phyloP scores from a whole-genome alignment of 2,113 vertebrate species.

The Phrynosoma platyrhinos region DNA sequence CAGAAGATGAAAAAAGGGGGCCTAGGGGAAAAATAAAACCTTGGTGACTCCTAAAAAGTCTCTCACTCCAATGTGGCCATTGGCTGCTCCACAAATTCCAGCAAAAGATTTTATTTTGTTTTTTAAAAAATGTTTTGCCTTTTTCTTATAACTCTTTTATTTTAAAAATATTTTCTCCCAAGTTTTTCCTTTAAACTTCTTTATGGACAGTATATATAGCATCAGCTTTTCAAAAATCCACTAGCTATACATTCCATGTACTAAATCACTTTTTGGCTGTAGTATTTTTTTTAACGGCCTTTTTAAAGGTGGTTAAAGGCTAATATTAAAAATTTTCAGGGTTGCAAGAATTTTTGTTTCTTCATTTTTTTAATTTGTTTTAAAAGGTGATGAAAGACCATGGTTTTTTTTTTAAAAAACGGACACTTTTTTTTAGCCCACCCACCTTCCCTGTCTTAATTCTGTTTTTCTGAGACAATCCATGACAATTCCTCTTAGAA shows the following conservation, averaged over 20 bases:
- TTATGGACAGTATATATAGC: not conserved
- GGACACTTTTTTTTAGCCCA: slow-evolving; percentile 6
- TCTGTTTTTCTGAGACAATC: slow-evolving; percentile 58
- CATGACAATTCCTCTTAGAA: slow-evolving; percentile 77
- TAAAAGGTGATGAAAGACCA: slow-evolving; percentile 49
- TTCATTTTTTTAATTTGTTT: not conserved
- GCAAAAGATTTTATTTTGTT: no score
- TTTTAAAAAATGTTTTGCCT: no score
- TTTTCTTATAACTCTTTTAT: not conserved
- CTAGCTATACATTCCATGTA: not conserved
- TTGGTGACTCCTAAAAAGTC: not conserved
- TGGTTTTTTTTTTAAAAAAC: slow-evolving; percentile 5
- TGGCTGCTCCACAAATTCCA: not conserved
- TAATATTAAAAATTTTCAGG: slow-evolving; percentile 36
- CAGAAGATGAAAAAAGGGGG: no score
- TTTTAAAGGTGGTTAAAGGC: not conserved
- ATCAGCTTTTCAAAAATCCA: slow-evolving; percentile 36
- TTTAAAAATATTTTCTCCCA: slow-evolving; percentile 16
- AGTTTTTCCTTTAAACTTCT: slow-evolving; percentile 7
- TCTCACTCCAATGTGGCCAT: no score
- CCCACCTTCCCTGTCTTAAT: not conserved
- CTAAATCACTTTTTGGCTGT: not conserved
- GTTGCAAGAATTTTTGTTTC: slow-evolving; percentile 36
- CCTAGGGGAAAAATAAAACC: not conserved
- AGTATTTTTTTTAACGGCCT: slow-evolving; percentile 5